A percentile compares a stretch with the other conserved stretches of the same genome.
phyloP scores from a whole-genome alignment of 2,888 invertebrate genomes.

The Nebria salina region DNA sequence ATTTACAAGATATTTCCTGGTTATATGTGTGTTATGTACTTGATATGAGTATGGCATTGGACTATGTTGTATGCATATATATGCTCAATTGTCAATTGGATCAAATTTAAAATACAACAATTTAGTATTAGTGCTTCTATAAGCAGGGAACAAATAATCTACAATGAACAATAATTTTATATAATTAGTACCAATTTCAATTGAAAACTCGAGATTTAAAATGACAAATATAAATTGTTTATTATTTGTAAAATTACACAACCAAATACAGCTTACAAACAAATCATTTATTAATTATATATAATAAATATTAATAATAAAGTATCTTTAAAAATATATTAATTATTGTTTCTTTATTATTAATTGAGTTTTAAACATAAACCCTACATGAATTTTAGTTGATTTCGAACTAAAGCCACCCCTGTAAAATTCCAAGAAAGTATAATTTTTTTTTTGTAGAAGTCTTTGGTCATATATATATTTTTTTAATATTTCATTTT shows the following conservation, averaged over 20 bases:
- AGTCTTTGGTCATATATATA: conserved; percentile 27
- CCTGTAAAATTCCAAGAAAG: conserved; percentile 36
- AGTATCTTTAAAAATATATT: no score
- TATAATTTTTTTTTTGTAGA: conserved; percentile 33
- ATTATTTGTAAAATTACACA: neutral
- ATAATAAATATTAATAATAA: neutral
- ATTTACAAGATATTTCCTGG: conserved; percentile 31
- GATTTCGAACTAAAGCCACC: neutral
- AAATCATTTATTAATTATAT: neutral
- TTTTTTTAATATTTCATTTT: conserved; percentile 38
- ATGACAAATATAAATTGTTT: conserved; percentile 19
- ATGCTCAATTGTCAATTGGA: conserved; percentile 32
- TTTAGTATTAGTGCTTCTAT: neutral
- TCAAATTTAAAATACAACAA: conserved; percentile 35
- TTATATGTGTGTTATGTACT: conserved; percentile 27
- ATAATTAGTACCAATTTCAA: conserved; percentile 43
- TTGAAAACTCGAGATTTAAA: conserved; percentile 41
- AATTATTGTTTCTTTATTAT: no score
- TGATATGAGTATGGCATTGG: conserved; percentile 27
- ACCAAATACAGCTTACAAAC: no score
- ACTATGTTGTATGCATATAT: conserved; percentile 5
- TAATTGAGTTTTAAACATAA: no score
- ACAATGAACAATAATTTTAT: conserved; percentile 35
- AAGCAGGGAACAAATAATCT: neutral
- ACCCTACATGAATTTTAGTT: no score